phyloP scores from a whole-genome alignment of 2,113 vertebrate genomes.

The Charadrius vociferus region DNA sequence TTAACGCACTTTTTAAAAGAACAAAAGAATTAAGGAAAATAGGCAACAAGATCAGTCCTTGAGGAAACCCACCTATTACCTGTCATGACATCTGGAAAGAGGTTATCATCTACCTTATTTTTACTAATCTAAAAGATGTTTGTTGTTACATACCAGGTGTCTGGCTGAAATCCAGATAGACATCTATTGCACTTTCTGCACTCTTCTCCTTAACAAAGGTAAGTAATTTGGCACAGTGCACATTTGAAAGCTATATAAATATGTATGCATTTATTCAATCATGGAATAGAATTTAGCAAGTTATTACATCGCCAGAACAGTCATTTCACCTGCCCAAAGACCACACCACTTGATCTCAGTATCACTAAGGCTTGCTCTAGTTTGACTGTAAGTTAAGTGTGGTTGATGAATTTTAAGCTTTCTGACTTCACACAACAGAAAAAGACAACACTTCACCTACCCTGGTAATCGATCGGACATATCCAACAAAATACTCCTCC shows the following conservation, averaged over 20 bases:
- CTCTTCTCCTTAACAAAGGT: not conserved
- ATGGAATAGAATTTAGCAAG: not conserved
- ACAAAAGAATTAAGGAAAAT: not conserved
- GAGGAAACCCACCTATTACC: not conserved
- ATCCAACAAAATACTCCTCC: constrained; percentile 90
- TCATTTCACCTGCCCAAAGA: not conserved
- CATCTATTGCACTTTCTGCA: not conserved
- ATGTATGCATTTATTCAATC: not conserved
- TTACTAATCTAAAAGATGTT: not conserved
- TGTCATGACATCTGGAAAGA: not conserved
- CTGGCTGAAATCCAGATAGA: not conserved
- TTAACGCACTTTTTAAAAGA: not conserved
- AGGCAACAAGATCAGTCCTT: not conserved
- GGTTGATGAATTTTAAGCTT: not conserved
- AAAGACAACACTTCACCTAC: constrained; percentile 63
- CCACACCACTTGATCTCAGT: not conserved
- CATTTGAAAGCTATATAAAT: not conserved
- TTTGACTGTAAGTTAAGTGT: not conserved
- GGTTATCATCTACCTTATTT: not conserved
- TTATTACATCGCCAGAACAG: not conserved
- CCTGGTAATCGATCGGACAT: constrained; percentile 90
- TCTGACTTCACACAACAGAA: not conserved
- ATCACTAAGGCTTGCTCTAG: not conserved
- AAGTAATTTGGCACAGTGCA: not conserved
- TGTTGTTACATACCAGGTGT: not conserved